A percentile compares a stretch with the other conserved stretches of the same genome.
These are phyloP conservation scores for Amphiduros pacificus DNA, from an alignment of 2,888 invertebrate genomes.

Conservation along the genomic window DNA sequence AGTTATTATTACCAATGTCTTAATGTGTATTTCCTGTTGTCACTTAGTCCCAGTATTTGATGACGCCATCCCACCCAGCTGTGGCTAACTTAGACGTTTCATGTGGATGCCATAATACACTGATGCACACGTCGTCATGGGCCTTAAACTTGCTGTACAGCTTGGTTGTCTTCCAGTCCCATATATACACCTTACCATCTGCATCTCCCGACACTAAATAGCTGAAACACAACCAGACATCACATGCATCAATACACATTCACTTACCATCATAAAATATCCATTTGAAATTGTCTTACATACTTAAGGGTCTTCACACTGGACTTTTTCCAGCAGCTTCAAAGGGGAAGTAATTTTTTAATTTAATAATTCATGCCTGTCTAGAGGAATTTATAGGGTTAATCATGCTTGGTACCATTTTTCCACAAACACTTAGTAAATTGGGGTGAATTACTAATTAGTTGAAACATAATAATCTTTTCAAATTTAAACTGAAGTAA, in stretches of 20 bases:
- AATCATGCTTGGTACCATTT: too few relatives aligned
- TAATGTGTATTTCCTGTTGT: neutral
- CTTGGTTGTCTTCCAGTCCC: constrained; percentile 99
- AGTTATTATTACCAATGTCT: neutral
- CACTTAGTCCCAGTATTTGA: constrained; percentile 97
- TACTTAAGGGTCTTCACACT: too few relatives aligned
- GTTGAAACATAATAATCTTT: too few relatives aligned
- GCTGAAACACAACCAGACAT: constrained; percentile 65
- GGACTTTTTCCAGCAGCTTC: too few relatives aligned
- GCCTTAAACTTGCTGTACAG: constrained; percentile 99
- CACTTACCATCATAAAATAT: neutral
- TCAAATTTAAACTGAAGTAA: too few relatives aligned
- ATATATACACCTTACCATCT: constrained; percentile 96
- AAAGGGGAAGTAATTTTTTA: too few relatives aligned
- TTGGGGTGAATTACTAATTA: too few relatives aligned
- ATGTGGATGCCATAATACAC: constrained; percentile 96
- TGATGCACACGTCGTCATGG: constrained; percentile 96
- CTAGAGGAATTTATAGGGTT: too few relatives aligned
- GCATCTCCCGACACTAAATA: constrained; percentile 97
- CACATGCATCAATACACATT: neutral
- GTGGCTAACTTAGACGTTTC: constrained; percentile 97
- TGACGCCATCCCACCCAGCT: constrained; percentile 97
- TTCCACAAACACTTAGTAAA: too few relatives aligned
- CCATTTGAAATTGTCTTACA: too few relatives aligned
- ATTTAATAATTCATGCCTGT: too few relatives aligned